These are phyloP conservation scores for Delichon dasypus DNA, from an alignment of 2,797 vertebrate genomes.

Conservation along the genomic window DNA sequence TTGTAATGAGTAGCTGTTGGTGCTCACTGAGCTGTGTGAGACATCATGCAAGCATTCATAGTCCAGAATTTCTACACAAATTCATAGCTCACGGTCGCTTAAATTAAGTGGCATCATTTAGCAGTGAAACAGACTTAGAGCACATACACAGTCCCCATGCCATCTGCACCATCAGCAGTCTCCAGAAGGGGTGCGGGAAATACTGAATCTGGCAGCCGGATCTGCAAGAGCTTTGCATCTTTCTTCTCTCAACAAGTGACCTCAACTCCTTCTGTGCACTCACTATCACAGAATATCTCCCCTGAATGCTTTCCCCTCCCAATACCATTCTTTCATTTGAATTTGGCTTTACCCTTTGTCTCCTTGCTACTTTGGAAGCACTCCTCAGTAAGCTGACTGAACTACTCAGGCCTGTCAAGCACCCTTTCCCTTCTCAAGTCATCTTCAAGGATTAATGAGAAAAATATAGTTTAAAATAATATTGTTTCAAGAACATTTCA, in stretches of 20 bases:
- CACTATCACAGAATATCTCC: background rate
- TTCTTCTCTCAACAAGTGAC: background rate
- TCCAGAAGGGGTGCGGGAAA: background rate
- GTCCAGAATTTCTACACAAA: constrained; percentile 6
- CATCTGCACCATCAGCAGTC: constrained; percentile 3
- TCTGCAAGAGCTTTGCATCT: background rate
- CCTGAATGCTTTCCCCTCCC: background rate
- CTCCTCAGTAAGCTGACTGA: background rate
- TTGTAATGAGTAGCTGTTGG: background rate
- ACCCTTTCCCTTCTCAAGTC: background rate
- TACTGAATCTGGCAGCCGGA: background rate
- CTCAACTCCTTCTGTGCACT: background rate
- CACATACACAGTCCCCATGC: background rate
- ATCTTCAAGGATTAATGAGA: background rate
- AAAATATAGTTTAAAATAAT: background rate
- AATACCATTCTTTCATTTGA: background rate
- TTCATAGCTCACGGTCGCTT: constrained; percentile 1
- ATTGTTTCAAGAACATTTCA: background rate
- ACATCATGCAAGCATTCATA: background rate
- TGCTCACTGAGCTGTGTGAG: background rate
- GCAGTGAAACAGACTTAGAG: background rate
- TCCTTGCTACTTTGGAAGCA: background rate
- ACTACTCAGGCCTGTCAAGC: background rate
- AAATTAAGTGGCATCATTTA: background rate
- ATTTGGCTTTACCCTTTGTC: background rate